Base-by-base conservation (phyloP, 1,140 invertebrate species). In the Vollenhovia emeryi region DNA sequence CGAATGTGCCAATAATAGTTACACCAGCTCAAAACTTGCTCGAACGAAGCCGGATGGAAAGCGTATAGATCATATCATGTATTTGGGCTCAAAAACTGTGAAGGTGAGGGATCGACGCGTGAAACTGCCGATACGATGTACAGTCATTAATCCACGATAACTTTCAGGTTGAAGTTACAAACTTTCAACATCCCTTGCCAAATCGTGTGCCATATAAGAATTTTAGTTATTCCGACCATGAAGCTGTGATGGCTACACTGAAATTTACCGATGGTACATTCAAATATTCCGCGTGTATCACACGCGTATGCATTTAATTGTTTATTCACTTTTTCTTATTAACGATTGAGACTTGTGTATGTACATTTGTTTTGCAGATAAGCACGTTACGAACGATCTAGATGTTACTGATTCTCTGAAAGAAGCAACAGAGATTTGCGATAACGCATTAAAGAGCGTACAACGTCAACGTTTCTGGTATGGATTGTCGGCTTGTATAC, bases 51-150 rank as follows among this genome's bases (percentile, higher is more conserved):
- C 97, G 4, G 93, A 96, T 68, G 98, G 98, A 33, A 98, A 98
- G 91, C 96, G 98, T 78, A 98, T 99, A 86, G 99, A 99, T 95
- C 98, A 99, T 93, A 97, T 99, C 85, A 94, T 99, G 79, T 98
- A 97, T 89, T 95, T 96, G 89, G 92, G 95, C 50, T 96, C 96
- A 78, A 91, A 95, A 64, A 93, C 94, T 21, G 93, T 94, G 86
- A 94, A 96, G 92, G 96, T 96, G 93, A 89, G 60, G 87, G 83
- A 71, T 43, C 8, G 15, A 59, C 8, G 21, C 33, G 33, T 64
- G 73, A 45, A 71, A 52, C 83, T 84, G 85, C 66, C 79, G 21
- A 48, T n/a, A 2, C 1, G 11, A 2, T 60, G n/a, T 24, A 4
- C n/a, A n/a, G 27, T 48, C 5, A 11, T 45, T 43, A 52, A 55